Percentiles rank a stretch among this genome's conserved stretches.
phyloP scores from a whole-genome alignment of 2,797 vertebrate species.

The Anniella stebbinsi region DNA sequence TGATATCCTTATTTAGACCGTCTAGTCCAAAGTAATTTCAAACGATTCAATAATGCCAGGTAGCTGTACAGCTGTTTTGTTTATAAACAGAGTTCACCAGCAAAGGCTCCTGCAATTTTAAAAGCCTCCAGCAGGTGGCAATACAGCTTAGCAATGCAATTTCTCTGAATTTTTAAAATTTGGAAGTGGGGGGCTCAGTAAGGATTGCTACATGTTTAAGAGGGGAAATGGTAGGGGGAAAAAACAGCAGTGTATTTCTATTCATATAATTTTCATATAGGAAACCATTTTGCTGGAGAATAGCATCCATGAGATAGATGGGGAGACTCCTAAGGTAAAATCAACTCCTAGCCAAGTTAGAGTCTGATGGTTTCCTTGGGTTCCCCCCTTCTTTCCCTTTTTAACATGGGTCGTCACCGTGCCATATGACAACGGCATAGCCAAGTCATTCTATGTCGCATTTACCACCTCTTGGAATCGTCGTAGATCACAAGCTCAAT shows the following conservation, averaged over 20 bases:
- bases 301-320: not conserved
- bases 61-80: too few species aligned
- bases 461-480: not conserved
- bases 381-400: not conserved
- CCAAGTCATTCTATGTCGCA: not conserved
- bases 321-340: not conserved
- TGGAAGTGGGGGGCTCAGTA: too few species aligned
- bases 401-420: not conserved
- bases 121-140: not conserved
- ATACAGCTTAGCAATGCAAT: slow-evolving; percentile 13
- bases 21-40: not conserved
- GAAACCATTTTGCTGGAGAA: not conserved
- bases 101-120: slow-evolving; percentile 10
- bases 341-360: not conserved
- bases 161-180: not conserved
- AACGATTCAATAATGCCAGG: not conserved
- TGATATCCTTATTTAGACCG: not conserved
- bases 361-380: not conserved
- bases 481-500: too few species aligned
- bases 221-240: not conserved
- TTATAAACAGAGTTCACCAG: too few species aligned
- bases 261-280: not conserved
- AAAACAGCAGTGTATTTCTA: not conserved
- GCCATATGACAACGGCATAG: not conserved
- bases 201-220: not conserved